phyloP scores from a whole-genome alignment of 2,888 invertebrate species.

The Drosophila seclusa region DNA sequence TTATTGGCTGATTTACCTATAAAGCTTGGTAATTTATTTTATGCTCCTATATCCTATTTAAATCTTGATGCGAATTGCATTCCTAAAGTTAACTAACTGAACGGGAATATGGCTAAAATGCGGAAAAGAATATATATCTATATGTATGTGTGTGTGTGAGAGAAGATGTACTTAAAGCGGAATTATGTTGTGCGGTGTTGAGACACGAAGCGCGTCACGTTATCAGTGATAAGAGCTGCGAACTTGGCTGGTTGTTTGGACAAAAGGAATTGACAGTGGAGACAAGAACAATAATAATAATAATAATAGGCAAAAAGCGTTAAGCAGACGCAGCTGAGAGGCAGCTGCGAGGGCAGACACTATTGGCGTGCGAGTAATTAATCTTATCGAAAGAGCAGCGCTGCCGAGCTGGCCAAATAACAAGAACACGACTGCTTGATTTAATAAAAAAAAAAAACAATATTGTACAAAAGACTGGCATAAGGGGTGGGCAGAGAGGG shows the following conservation, averaged over 20 bases:
- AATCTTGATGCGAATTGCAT: background rate
- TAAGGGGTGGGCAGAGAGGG: background rate
- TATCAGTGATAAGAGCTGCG: slow-evolving; percentile 42
- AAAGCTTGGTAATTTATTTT: background rate
- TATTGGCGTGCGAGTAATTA: slow-evolving; percentile 57
- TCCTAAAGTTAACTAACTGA: background rate
- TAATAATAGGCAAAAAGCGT: slow-evolving; percentile 7
- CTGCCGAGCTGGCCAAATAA: slow-evolving; percentile 58
- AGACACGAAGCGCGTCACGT: slow-evolving; percentile 5
- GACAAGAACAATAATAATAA: slow-evolving; percentile 1
- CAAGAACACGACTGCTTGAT: slow-evolving; percentile 52
- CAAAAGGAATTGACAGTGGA: slow-evolving; percentile 27
- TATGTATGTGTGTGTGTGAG: background rate
- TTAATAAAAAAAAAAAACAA: slow-evolving; percentile 57
- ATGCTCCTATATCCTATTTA: background rate
- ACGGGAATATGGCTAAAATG: background rate
- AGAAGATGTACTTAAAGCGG: background rate
- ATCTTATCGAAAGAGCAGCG: slow-evolving; percentile 62
- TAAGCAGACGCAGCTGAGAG: slow-evolving; percentile 17
- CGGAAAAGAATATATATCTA: no score
- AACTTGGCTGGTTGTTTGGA: slow-evolving; percentile 26
- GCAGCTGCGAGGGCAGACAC: slow-evolving; percentile 14
- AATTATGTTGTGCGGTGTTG: slow-evolving; percentile 32
- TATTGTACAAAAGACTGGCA: slow-evolving; percentile 40
- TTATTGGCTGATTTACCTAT: background rate